These are phyloP conservation scores for Macrochelys suwanniensis DNA, from an alignment of 2,797 vertebrate species.

Conservation along the genomic window DNA sequence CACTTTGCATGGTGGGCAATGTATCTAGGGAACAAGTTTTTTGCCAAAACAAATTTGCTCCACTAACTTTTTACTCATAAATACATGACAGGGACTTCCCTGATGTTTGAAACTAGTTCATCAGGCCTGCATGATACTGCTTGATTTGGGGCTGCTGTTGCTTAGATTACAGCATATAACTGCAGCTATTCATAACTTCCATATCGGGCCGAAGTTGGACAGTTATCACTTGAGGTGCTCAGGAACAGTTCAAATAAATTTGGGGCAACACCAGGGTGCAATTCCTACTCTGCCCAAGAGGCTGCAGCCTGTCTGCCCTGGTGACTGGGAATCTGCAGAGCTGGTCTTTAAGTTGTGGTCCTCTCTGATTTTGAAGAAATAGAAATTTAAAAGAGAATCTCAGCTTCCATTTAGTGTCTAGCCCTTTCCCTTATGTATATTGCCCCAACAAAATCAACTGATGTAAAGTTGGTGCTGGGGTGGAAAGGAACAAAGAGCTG, in stretches of 20 bases:
- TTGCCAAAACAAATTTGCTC: background rate
- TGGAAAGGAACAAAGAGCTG: background rate
- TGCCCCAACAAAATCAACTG: accelerated
- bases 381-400: background rate
- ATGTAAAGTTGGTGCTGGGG: background rate
- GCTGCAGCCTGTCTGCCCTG: background rate
- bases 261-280: accelerated
- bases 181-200: background rate
- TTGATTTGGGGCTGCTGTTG: background rate
- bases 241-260: background rate
- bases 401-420: background rate
- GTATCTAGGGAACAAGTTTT: background rate
- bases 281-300: background rate
- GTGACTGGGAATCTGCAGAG: background rate
- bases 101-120: background rate
- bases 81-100: background rate
- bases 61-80: constrained; percentile 16
- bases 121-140: background rate
- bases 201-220: background rate
- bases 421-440: background rate
- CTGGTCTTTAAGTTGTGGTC: background rate
- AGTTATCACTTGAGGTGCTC: background rate
- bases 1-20: background rate
- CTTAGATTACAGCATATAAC: background rate
- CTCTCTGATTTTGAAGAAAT: background rate